Base-by-base conservation (phyloP, 1,140 invertebrate genomes). In the Temnothorax curvispinosus region DNA sequence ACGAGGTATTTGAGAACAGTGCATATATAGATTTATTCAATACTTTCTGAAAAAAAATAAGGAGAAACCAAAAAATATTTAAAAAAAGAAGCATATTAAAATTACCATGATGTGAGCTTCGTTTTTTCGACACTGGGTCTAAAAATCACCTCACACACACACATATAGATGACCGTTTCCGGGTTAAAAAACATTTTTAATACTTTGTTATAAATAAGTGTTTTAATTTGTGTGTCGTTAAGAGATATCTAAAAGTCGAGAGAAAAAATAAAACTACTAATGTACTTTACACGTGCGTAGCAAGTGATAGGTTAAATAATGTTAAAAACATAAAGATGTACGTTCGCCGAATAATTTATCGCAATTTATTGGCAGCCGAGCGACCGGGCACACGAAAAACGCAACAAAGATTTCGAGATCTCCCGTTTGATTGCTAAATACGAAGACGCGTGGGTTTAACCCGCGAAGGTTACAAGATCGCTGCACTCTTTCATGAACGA, bases 381-480 rank as follows among this genome's bases (percentile, higher is more conserved):
- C 35, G 13, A 38, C 3, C 41, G 18, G 4, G 9, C 32, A 62
- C 5, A 2, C 6, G 2, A 67, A 32, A 38, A 86, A 6, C 13
- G 35, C 21, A 86, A 81, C 65, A 86, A 86, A 71, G 21, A 72
- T 50, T 18, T 21, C 81, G 35, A 50, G 44, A 80, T 54, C 2
- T 32, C 11, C 4, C n/a, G 15, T 32, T 32, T 32, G 80, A 60
- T 69, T 38, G 9, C 38, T 54, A 84, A 84, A 87, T 58, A 52
- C 38, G 50, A 84, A 90, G 32, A 32, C 60, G 85, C 85, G 90
- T 91, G 76, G 75, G 87, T 38, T 72, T 52, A 67, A 81, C 60
- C 54, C 54, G 32, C 47, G 90, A 91, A 91, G 90, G 90, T 91
- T 89, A 89, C 38, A 35, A 91, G 90, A 87, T 69, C 89, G 44